phyloP scores from a whole-genome alignment of 1,140 invertebrate species.

The Drosophila bocqueti region DNA sequence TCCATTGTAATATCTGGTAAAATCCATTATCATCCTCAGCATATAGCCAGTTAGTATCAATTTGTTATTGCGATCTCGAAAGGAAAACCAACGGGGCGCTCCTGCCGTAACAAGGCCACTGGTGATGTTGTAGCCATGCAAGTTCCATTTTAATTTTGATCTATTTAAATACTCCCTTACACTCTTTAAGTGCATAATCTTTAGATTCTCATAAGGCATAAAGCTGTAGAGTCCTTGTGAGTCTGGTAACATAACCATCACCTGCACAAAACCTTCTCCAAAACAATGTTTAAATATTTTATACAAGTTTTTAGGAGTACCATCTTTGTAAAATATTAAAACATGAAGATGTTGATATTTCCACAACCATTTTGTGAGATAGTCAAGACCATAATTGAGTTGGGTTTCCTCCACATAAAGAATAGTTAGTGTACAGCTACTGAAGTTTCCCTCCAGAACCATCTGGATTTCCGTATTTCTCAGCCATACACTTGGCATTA shows the following conservation, averaged over 20 bases:
- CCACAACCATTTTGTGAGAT: constrained; percentile 57
- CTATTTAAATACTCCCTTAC: constrained; percentile 30
- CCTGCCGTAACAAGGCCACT: constrained; percentile 44
- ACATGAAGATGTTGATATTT: constrained; percentile 56
- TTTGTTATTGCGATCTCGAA: constrained; percentile 32
- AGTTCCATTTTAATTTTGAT: constrained; percentile 24
- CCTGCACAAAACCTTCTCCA: constrained; percentile 51
- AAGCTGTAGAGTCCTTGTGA: constrained; percentile 32
- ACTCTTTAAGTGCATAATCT: constrained; percentile 13
- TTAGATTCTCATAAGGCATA: constrained; percentile 44
- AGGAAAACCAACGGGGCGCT: constrained; percentile 60
- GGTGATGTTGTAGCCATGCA: constrained; percentile 52
- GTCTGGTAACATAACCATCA: constrained; percentile 32
- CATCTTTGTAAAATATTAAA: constrained; percentile 36
- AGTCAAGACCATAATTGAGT: constrained; percentile 1
- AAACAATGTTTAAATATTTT: constrained; percentile 50
- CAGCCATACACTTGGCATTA: constrained; percentile 24
- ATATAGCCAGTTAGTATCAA: constrained; percentile 61
- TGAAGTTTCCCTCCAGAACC: constrained; percentile 49
- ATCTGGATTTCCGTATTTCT: constrained; percentile 5
- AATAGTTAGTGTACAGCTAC: constrained; percentile 48
- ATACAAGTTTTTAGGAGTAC: background rate
- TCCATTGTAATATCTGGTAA: constrained; percentile 59
- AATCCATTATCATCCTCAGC: constrained; percentile 55
- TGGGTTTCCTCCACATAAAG: constrained; percentile 44